A percentile compares a stretch with the other conserved stretches of the same genome.
Evolutionary conservation across 2,888 invertebrate genomes (phyloP).

Genomic region (Stegophylla sp.): DNA sequence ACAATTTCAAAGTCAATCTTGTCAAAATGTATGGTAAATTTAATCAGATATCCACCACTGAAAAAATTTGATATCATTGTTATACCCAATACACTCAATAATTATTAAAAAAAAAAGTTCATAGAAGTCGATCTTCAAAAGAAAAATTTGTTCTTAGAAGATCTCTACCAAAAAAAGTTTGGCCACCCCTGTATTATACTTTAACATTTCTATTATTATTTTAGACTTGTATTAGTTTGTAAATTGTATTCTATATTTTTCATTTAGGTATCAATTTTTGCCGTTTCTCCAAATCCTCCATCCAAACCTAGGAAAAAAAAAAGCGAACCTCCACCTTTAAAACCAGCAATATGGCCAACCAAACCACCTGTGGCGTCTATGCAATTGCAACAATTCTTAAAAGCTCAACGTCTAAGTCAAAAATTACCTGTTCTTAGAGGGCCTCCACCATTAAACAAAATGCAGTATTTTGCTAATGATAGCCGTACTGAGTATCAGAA

Average conservation of each 20-base stretch:
- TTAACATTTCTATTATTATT: no score
- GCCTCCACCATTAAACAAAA: constrained; percentile 52
- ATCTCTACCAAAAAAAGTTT: no score
- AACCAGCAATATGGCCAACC: constrained; percentile 53
- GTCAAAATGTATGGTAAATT: no score
- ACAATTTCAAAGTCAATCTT: no score
- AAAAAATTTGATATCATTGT: no score
- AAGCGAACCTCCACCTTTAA: constrained; percentile 51
- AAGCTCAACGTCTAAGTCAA: constrained; percentile 50
- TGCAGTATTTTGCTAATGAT: constrained; percentile 57
- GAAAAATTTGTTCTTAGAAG: no score
- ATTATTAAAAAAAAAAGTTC: no score
- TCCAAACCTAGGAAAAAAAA: constrained; percentile 49
- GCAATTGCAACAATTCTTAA: constrained; percentile 55
- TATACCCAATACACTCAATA: no score
- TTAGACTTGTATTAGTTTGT: not conserved
- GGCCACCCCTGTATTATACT: no score
- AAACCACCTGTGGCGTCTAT: constrained; percentile 47
- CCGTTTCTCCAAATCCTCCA: constrained; percentile 46
- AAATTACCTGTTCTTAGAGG: constrained; percentile 37
- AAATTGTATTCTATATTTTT: not conserved
- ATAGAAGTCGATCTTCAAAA: no score
- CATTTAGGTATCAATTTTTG: constrained; percentile 54
- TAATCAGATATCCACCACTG: no score
- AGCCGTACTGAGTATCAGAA: constrained; percentile 55